Percentiles rank a stretch among this genome's conserved stretches.
Conservation (phyloP, 2,113 vertebrate genomes). For the Hyaena hyaena region DNA sequence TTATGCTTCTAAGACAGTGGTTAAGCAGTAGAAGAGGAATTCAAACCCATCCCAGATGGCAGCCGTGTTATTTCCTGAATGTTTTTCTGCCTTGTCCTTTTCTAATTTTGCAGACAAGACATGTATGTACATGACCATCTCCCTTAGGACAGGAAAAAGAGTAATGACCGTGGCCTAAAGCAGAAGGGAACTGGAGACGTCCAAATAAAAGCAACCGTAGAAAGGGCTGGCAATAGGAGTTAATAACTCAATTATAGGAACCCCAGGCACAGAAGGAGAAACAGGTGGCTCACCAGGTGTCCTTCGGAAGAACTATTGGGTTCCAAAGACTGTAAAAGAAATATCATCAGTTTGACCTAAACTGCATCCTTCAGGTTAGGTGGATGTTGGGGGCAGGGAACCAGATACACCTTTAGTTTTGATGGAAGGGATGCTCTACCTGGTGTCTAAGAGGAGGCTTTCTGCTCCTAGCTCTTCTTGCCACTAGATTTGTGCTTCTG, state of each 20-base stretch:
- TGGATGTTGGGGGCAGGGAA: not conserved
- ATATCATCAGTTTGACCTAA: not conserved
- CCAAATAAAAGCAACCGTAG: not conserved
- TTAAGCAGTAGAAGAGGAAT: not conserved
- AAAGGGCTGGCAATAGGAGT: not conserved
- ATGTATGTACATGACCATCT: not conserved
- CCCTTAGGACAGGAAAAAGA: not conserved
- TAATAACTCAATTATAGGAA: not conserved
- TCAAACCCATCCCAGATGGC: not conserved
- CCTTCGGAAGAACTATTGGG: not conserved
- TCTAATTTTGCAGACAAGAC: not conserved
- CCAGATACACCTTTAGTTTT: not conserved
- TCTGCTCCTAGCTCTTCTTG: not conserved
- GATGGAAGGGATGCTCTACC: not conserved
- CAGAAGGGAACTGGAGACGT: not conserved
- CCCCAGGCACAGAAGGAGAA: not conserved
- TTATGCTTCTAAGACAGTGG: not conserved
- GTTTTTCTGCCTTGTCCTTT: not conserved
- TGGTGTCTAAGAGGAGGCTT: not conserved
- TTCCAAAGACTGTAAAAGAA: not conserved
- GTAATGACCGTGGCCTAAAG: not conserved
- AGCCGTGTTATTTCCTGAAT: not conserved
- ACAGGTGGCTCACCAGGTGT: not conserved
- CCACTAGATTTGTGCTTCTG: not conserved
- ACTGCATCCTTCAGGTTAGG: not conserved